Evolutionary conservation across 2,797 vertebrate genomes (phyloP).

Genomic region (Anguilla megastoma): DNA sequence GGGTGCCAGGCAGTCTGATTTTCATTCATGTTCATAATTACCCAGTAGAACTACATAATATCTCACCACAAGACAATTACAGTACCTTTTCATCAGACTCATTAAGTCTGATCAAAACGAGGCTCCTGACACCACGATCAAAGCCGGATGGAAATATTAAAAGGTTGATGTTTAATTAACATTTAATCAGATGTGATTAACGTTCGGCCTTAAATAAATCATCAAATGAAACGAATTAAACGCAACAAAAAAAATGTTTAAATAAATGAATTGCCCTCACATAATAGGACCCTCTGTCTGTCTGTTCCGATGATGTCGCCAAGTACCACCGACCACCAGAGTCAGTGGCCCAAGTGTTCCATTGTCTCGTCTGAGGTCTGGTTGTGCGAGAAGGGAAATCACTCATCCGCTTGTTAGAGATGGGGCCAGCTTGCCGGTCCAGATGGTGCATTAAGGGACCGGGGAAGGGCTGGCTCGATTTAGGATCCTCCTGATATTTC

Average conservation of each 20-base stretch:
- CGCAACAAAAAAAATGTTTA: neutral
- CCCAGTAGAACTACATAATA: neutral
- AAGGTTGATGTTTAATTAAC: neutral
- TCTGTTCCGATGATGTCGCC: neutral
- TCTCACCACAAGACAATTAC: neutral
- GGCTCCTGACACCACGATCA: neutral
- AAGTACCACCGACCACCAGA: neutral
- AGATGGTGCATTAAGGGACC: conserved; percentile 57
- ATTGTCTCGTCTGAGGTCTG: conserved; percentile 2
- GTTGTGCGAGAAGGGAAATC: conserved; percentile 31
- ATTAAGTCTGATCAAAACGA: neutral
- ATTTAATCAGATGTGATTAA: conserved; percentile 16
- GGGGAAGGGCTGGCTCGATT: conserved; percentile 35
- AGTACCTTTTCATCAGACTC: neutral
- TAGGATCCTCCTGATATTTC: conserved; percentile 26
- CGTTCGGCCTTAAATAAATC: neutral
- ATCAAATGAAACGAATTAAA: neutral
- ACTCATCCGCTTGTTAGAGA: conserved; percentile 53
- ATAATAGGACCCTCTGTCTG: neutral
- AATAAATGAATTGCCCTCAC: neutral
- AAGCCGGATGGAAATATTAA: neutral
- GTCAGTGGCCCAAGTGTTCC: conserved; percentile 17
- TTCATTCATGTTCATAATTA: neutral
- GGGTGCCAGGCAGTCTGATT: neutral
- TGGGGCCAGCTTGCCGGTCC: conserved; percentile 52